A percentile compares a stretch with the other conserved stretches of the same genome.
phyloP scores from a whole-genome alignment of 1,140 invertebrate species.

The Mamestra configurata region DNA sequence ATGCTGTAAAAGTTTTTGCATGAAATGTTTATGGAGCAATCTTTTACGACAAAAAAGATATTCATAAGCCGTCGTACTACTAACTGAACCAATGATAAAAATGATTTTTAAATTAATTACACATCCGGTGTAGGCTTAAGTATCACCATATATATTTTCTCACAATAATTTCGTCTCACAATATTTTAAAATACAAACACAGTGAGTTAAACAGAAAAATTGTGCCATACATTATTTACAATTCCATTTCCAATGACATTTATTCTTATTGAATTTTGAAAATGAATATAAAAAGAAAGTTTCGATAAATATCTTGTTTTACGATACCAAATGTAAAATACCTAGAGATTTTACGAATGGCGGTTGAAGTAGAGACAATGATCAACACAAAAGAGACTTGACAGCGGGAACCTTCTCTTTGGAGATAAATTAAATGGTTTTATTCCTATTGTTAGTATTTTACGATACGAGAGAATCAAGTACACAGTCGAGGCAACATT shows the following conservation, averaged over 20 bases:
- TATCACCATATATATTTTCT: neutral
- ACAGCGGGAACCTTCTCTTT: conserved; percentile 45
- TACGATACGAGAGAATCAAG: conserved; percentile 44
- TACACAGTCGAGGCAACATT: conserved; percentile 27
- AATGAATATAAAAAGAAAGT: conserved; percentile 45
- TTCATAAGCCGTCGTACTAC: neutral
- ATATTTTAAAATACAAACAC: neutral
- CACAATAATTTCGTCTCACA: neutral
- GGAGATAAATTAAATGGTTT: conserved; percentile 53
- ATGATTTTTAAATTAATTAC: neutral
- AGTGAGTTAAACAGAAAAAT: neutral
- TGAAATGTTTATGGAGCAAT: neutral
- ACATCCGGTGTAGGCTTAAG: neutral
- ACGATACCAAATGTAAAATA: conserved; percentile 49
- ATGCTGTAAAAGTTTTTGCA: conserved; percentile 20
- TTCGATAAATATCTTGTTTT: conserved; percentile 47
- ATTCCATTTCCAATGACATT: conserved; percentile 27
- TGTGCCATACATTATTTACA: conserved; percentile 36
- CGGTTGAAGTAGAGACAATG: conserved; percentile 46
- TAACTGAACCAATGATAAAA: neutral
- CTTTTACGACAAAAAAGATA: neutral
- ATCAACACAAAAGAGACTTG: conserved; percentile 48
- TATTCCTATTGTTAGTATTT: conserved; percentile 50
- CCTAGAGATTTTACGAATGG: conserved; percentile 45
- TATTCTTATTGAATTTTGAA: conserved; percentile 37